Percentiles rank a stretch among this genome's conserved stretches.
Evolutionary conservation across 2,113 vertebrate species (phyloP).

Genomic region (Stomatorhinus ivindoensis): DNA sequence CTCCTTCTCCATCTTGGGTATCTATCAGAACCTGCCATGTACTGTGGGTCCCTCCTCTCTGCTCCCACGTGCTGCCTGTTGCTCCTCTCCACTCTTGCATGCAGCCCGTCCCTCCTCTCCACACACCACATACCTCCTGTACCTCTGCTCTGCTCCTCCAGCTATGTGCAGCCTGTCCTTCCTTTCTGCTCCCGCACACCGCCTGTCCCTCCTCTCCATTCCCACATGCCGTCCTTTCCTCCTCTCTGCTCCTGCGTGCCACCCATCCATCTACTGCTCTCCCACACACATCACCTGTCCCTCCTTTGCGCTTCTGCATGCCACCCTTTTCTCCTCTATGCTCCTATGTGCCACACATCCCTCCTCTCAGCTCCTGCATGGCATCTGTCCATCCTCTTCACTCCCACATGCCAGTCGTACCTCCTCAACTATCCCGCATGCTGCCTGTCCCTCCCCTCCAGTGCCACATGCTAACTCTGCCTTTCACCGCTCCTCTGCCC

Average conservation of each 20-base stretch:
- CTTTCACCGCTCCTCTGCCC: not conserved
- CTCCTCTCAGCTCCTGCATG: not conserved
- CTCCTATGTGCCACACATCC: too few species aligned
- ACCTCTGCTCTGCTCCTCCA: not conserved
- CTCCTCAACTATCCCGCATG: too few species aligned
- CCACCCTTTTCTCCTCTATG: not conserved
- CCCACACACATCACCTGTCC: too few species aligned
- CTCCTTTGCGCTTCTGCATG: not conserved
- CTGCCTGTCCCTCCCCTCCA: not conserved
- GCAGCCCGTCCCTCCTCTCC: not conserved
- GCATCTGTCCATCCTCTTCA: too few species aligned
- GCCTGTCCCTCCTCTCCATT: not conserved
- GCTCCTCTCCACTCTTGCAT: not conserved
- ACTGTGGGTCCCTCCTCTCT: not conserved
- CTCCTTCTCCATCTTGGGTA: slow-evolving; percentile 6
- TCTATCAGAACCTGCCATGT: slow-evolving; percentile 2
- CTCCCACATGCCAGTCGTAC: not conserved
- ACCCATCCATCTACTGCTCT: not conserved
- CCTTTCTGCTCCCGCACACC: not conserved
- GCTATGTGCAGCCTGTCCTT: not conserved
- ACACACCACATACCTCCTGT: not conserved
- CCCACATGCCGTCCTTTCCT: not conserved
- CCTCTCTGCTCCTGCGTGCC: not conserved
- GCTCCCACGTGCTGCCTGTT: too few species aligned
- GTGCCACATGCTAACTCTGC: not conserved